Evolutionary conservation across 2,797 vertebrate species (phyloP), one percentile per base, ranked within the genome.

Genomic region (Phrynocephalus forsythii): DNA sequence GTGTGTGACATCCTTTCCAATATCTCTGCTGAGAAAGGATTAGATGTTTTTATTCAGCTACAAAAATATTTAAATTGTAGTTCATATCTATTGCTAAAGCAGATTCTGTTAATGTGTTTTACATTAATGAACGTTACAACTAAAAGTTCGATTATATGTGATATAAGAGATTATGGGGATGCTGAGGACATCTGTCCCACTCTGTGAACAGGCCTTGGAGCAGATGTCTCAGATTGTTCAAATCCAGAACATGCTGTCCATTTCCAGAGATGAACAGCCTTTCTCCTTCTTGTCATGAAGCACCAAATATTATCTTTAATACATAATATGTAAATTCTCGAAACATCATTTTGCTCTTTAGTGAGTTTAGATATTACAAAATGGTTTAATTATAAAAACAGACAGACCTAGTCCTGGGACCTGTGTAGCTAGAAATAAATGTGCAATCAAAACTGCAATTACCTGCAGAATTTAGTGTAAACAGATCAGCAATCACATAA

Each of bases 391-490:
- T 98, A 98, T 98, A 98, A 98, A 97, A 97, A 96, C 97, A 98
- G 97, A 97, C 97, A 97, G 97, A 97, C 96, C 96, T 97, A 98
- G 97, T 97, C 97, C 97, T 97, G 97, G 97, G 97, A 97, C 97
- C 96, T 97, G 96, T 97, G 96, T 96, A 97, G 95, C 97, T 97
- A 97, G 97, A 98, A 99, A 98, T 98, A 99, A 98, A 98, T 97
- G 98, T 98, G 98, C 98, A 99, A 99, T 99, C 98, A 99, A 98
- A 99, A 99, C 98, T 98, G 98, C 98, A 99, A 99, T 99, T 99
- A 99, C 98, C 98, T 99, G 98, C 97, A 98, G 98, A 98, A 99
- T 99, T 99, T 99, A 98, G 98, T 98, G 98, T 98, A 99, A 99
- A 99, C 98, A 99, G 98, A 98, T 98, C 97, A 98, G 98, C 97